Conservation (phyloP, 2,113 vertebrate genomes). For the Cottus gobio region DNA sequence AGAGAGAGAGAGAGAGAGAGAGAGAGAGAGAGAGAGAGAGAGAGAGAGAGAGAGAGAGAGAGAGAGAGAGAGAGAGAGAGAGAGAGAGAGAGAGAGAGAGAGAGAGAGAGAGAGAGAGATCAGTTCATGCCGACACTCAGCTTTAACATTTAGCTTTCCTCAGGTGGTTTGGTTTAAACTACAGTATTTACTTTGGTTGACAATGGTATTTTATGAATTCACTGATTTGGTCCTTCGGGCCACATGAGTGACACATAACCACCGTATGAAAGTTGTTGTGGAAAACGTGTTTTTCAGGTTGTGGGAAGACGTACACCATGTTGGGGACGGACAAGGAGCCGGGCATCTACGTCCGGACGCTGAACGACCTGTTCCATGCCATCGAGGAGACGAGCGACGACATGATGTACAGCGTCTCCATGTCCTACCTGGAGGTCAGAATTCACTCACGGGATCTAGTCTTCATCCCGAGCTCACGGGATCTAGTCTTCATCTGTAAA, state of each 20-base stretch:
- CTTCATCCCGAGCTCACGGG: neutral
- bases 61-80: no score
- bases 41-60: no score
- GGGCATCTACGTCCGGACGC: slow-evolving; percentile 89
- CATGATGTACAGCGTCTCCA: slow-evolving; percentile 90
- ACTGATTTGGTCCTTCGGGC: no score
- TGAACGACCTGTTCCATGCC: slow-evolving; percentile 91
- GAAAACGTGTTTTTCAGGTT: slow-evolving; percentile 80
- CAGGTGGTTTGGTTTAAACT: neutral
- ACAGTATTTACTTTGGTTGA: neutral
- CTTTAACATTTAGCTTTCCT: neutral
- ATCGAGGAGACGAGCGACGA: slow-evolving; percentile 91
- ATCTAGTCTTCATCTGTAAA: no score
- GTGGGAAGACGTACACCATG: slow-evolving; percentile 97
- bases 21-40: no score
- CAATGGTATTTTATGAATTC: neutral
- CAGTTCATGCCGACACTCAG: neutral
- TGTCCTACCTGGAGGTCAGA: slow-evolving; percentile 94
- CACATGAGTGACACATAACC: neutral
- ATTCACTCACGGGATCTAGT: neutral
- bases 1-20: no score
- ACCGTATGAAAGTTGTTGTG: neutral
- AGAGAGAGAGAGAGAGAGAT: no score
- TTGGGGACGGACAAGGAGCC: slow-evolving; percentile 91
- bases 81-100: no score